Evolutionary conservation across 2,797 vertebrate genomes (phyloP), one percentile per base, ranked within the genome.

Genomic region (Limnodromus scolopaceus): DNA sequence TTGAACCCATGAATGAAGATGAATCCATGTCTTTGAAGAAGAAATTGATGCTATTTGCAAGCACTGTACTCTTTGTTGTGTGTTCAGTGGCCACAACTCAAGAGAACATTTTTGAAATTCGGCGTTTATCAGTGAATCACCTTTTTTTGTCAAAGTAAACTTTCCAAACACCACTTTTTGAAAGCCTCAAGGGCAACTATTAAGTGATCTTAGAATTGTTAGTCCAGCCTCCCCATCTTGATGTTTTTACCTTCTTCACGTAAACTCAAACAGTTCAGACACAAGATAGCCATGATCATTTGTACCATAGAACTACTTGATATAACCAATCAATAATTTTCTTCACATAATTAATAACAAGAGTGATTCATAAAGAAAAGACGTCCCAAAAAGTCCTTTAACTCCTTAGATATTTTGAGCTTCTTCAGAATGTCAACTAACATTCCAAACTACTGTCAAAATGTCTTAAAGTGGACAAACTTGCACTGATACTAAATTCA

Each of bases 211-310:
- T 57, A 16, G 13, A 38, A 41, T 8, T 65, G 12, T 11, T 76
- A 38, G 23, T 16, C 16, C 15, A 16, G 5, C 16, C 8, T 13
- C 25, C 36, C 6, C 43, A 39, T 2, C 2, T 1, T 24, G n/a
- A 49, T 14, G 10, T 45, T 82, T 58, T 11, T 24, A 53, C 2
- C 10, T 61, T 81, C 53, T 83, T 66, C 25, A 49, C 3, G 3
- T 30, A 34, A 71, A 34, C 16, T 49, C 49, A 38, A 32, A 25
- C 10, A 61, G 23, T 22, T 87, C 66, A 46, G 54, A 79, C 17
- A 45, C 2, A 58, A 38, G 19, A 30, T 0, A 71, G 25, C 19
- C 9, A 78, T 84, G 30, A 49, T 17, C 1, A 27, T 34, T 61
- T 55, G 3, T 38, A 57, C 8, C 58, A 27, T 0, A 61, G 25